phyloP scores from a whole-genome alignment of 2,113 vertebrate genomes.

The Hippopotamus amphibius region DNA sequence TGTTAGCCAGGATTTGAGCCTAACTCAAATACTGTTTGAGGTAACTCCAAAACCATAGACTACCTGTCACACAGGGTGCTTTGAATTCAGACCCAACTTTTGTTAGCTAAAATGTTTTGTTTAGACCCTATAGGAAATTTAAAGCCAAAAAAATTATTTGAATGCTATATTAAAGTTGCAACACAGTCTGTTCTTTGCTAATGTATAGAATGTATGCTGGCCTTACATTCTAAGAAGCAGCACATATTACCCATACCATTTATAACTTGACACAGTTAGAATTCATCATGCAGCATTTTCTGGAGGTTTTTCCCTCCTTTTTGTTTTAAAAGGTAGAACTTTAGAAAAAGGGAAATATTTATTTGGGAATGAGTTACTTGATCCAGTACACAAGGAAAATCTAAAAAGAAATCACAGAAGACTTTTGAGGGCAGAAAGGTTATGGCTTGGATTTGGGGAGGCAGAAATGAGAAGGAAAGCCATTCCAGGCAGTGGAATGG shows the following conservation, averaged over 20 bases:
- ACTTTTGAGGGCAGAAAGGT: background rate
- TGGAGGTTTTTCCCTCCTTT: background rate
- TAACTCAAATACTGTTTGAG: background rate
- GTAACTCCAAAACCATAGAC: conserved; percentile 7
- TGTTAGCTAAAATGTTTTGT: conserved; percentile 36
- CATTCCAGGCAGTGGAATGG: background rate
- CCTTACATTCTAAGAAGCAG: conserved; percentile 40
- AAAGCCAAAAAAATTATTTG: conserved; percentile 54
- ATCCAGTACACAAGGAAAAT: background rate
- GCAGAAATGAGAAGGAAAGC: conserved; percentile 33
- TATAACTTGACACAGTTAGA: conserved; percentile 45
- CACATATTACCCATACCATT: background rate
- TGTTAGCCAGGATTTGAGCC: background rate
- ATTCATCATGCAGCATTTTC: conserved; percentile 52
- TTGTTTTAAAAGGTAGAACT: conserved; percentile 27
- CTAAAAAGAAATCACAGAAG: conserved; percentile 14
- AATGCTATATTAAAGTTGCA: background rate
- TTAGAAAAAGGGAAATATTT: conserved; percentile 5
- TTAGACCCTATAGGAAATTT: conserved; percentile 39
- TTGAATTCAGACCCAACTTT: conserved; percentile 31
- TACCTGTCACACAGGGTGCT: background rate
- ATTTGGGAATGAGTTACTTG: background rate
- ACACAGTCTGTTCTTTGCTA: conserved; percentile 19
- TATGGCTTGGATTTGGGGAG: background rate
- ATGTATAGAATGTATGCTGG: background rate